phyloP scores from a whole-genome alignment of 2,113 vertebrate species.

The Carassius auratus region DNA sequence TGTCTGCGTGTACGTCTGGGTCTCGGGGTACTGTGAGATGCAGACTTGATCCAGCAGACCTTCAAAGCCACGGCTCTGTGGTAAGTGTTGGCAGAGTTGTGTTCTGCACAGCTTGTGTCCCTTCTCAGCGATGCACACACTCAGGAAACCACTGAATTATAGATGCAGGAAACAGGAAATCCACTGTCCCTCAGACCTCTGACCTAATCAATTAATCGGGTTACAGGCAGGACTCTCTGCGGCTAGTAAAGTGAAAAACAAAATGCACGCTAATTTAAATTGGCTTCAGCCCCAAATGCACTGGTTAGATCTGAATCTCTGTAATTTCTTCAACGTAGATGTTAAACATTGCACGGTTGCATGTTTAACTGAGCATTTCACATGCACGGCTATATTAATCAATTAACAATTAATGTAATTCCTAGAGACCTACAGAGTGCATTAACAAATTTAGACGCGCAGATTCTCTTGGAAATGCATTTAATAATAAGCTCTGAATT shows the following conservation, averaged over 20 bases:
- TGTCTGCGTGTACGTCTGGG: slow-evolving; percentile 61
- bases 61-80: slow-evolving; percentile 62
- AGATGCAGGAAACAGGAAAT: slow-evolving; percentile 81
- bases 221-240: slow-evolving; percentile 70
- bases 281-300: slow-evolving; percentile 48
- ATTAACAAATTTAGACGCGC: slow-evolving; percentile 28
- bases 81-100: slow-evolving; percentile 63
- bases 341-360: neutral
- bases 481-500: slow-evolving; percentile 43
- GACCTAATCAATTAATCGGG: slow-evolving; percentile 78
- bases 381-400: slow-evolving; percentile 21
- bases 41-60: slow-evolving; percentile 68
- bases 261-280: slow-evolving; percentile 55
- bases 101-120: slow-evolving; percentile 70
- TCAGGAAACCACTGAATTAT: slow-evolving; percentile 79
- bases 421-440: slow-evolving; percentile 27
- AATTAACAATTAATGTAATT: slow-evolving; percentile 44
- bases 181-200: slow-evolving; percentile 76
- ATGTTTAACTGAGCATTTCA: slow-evolving; percentile 31
- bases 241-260: slow-evolving; percentile 48
- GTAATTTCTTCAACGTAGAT: neutral
- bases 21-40: slow-evolving; percentile 61
- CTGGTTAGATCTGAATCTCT: slow-evolving; percentile 19
- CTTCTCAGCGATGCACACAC: slow-evolving; percentile 37
- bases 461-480: slow-evolving; percentile 36